Evolutionary conservation across 1,140 invertebrate genomes (phyloP).

Genomic region (Philotrypesis tridentata): DNA sequence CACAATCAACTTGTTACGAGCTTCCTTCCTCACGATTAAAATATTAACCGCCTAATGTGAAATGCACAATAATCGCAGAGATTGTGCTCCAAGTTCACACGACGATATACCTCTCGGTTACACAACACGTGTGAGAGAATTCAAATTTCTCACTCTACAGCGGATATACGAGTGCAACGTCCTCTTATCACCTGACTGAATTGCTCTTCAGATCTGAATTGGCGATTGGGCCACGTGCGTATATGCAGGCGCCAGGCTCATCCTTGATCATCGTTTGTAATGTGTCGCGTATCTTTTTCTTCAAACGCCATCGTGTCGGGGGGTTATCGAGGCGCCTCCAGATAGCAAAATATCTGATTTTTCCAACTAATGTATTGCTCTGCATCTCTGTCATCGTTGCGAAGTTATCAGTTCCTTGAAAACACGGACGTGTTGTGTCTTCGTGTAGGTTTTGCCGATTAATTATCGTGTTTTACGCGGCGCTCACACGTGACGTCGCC

Average conservation of each 20-base stretch:
- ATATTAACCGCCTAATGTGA: not conserved
- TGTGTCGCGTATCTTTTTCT: not conserved
- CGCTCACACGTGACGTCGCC: constrained; percentile 51
- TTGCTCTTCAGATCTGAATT: constrained; percentile 1
- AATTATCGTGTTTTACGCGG: constrained; percentile 39
- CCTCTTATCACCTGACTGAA: constrained; percentile 35
- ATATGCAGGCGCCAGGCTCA: not conserved
- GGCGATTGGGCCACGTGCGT: not conserved
- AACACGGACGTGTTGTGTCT: constrained; percentile 60
- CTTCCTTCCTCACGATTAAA: not conserved
- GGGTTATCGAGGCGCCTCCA: constrained; percentile 60
- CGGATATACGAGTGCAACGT: constrained; percentile 17
- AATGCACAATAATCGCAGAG: not conserved
- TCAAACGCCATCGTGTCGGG: not conserved
- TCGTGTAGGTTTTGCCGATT: constrained; percentile 54
- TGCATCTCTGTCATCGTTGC: constrained; percentile 21
- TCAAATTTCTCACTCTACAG: not conserved
- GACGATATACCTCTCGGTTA: not conserved
- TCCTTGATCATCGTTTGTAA: constrained; percentile 14
- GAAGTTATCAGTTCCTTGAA: constrained; percentile 55
- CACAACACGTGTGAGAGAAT: not conserved
- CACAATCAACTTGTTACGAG: constrained; percentile 1
- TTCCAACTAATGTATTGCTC: not conserved
- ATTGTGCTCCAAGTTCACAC: not conserved
- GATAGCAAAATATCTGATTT: constrained; percentile 6